Conservation (phyloP, 37 sponge, comb jelly and placozoan species). For the Spongilla lacustris region DNA sequence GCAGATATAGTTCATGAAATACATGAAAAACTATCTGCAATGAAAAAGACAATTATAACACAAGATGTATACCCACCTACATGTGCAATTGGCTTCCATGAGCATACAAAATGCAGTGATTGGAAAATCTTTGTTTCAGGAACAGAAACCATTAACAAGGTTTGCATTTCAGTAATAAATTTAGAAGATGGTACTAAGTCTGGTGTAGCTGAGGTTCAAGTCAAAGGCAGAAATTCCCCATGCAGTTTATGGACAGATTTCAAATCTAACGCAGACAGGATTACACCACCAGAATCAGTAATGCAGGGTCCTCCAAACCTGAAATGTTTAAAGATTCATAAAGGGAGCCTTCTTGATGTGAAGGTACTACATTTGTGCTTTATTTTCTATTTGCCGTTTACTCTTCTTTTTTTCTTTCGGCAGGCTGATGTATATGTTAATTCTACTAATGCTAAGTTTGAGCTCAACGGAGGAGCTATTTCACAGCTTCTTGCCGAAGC, state of each 20-base stretch:
- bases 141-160: constrained; percentile 16
- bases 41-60: neutral
- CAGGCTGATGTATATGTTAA: constrained; percentile 79
- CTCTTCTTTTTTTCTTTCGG: too few species aligned
- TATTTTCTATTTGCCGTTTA: neutral
- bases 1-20: neutral
- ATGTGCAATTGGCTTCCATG: neutral
- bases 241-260: too few species aligned
- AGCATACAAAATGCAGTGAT: constrained; percentile 11
- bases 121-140: constrained; percentile 16
- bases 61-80: neutral
- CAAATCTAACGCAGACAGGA: too few species aligned
- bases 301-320: neutral
- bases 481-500: constrained; percentile 38
- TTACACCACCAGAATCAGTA: neutral
- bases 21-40: neutral
- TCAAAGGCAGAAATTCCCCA: neutral
- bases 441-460: constrained; percentile 42
- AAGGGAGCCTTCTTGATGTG: constrained; percentile 31
- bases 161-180: constrained; percentile 25
- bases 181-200: neutral
- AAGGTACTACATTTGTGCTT: constrained; percentile 5
- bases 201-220: neutral
- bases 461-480: constrained; percentile 49
- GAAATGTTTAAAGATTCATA: neutral